phyloP scores from a whole-genome alignment of 2,888 invertebrate species.

The Microctonus hyperodae region DNA sequence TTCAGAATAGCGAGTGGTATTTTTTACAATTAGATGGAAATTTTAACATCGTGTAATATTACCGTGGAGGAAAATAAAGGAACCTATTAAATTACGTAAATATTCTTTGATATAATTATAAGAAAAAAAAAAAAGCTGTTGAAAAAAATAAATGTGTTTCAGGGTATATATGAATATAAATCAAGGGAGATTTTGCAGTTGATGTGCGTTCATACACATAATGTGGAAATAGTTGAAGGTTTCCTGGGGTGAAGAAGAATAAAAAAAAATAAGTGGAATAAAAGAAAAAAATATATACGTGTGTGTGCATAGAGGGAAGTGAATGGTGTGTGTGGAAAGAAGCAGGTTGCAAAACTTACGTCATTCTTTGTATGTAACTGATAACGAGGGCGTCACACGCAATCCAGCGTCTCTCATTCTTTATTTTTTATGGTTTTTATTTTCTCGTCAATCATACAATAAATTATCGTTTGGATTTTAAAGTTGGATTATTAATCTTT shows the following conservation, averaged over 20 bases:
- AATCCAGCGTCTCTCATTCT: slow-evolving; percentile 24
- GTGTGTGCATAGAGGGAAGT: not conserved
- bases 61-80: too few species aligned
- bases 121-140: too few species aligned
- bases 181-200: not conserved
- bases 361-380: slow-evolving; percentile 16
- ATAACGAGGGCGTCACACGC: slow-evolving; percentile 34
- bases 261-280: too few species aligned
- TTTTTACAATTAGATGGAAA: too few species aligned
- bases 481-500: not conserved
- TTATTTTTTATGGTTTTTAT: not conserved
- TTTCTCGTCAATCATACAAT: slow-evolving; percentile 31
- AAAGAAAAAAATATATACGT: not conserved
- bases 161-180: too few species aligned
- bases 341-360: slow-evolving; percentile 5
- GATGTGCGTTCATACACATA: not conserved
- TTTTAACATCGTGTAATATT: too few species aligned
- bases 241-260: not conserved
- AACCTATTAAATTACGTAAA: too few species aligned
- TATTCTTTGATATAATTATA: too few species aligned
- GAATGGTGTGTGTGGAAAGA: slow-evolving; percentile 4
- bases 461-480: slow-evolving; percentile 28
- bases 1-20: too few species aligned
- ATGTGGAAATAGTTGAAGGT: not conserved
- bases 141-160: too few species aligned